Conservation (phyloP, 2,888 invertebrate species). For the Conchocele bisecta region DNA sequence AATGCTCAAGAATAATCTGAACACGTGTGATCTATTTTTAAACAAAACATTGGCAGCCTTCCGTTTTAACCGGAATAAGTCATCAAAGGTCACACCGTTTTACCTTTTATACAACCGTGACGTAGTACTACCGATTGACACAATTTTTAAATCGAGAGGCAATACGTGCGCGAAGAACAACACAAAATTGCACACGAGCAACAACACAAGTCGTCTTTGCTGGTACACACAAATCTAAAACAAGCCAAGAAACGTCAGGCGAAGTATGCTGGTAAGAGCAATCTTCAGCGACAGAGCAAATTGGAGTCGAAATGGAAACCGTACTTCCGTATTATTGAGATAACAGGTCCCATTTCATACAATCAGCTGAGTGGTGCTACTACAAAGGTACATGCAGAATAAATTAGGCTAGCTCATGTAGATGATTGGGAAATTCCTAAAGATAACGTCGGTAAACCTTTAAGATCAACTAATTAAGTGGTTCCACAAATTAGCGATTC, state of each 20-base stretch:
- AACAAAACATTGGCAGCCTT: conserved; percentile 47
- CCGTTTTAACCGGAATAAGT: conserved; percentile 35
- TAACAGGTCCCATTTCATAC: conserved; percentile 27
- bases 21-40: conserved; percentile 44
- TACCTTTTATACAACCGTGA: conserved; percentile 45
- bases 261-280: conserved; percentile 39
- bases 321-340: conserved; percentile 45
- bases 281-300: conserved; percentile 33
- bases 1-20: conserved; percentile 9
- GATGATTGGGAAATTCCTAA: conserved; percentile 24
- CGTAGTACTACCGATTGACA: conserved; percentile 45
- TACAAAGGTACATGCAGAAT: conserved; percentile 23
- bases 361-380: conserved; percentile 26
- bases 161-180: conserved; percentile 34
- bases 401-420: conserved; percentile 19
- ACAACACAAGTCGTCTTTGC: conserved; percentile 38
- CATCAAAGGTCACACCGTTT: conserved; percentile 42
- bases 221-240: conserved; percentile 28
- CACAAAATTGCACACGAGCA: conserved; percentile 51
- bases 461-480: conserved; percentile 16
- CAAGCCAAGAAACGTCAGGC: conserved; percentile 39
- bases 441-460: background rate
- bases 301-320: conserved; percentile 45
- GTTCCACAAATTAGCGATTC: conserved; percentile 4
- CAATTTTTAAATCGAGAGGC: conserved; percentile 32